A percentile compares a stretch with the other conserved stretches of the same genome.
phyloP scores from a whole-genome alignment of 2,113 vertebrate genomes.

The Pelmatolapia mariae region DNA sequence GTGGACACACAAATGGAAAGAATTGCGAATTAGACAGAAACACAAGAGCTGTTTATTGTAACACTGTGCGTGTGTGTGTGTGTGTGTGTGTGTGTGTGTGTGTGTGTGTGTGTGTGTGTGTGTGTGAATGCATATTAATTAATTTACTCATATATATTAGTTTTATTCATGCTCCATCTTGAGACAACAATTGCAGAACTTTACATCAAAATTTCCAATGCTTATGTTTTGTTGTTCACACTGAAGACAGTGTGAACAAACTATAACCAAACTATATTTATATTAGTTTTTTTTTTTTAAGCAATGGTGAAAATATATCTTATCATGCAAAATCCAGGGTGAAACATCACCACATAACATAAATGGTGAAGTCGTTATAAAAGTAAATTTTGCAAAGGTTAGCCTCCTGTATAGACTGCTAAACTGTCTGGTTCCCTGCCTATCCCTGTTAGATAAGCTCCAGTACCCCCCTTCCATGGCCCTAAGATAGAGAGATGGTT shows the following conservation, averaged over 20 bases:
- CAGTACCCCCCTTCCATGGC: neutral
- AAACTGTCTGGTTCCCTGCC: neutral
- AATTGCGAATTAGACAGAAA: neutral
- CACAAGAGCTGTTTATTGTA: neutral
- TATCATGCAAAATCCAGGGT: neutral
- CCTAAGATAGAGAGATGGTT: neutral
- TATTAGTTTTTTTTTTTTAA: too few relatives aligned
- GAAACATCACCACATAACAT: neutral
- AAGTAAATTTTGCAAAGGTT: neutral
- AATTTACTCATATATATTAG: too few relatives aligned
- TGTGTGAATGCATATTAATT: too few relatives aligned
- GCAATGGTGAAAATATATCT: neutral
- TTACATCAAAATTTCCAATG: too few relatives aligned
- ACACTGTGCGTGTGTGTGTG: neutral
- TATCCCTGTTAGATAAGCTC: conserved; percentile 19
- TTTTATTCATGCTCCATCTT: too few relatives aligned
- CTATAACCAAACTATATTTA: too few relatives aligned
- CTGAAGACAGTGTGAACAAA: too few relatives aligned
- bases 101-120: too few relatives aligned
- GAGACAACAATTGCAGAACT: too few relatives aligned
- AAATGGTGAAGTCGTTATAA: neutral
- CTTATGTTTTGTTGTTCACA: too few relatives aligned
- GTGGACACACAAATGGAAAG: neutral
- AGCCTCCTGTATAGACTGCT: neutral
- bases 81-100: too few relatives aligned